Conservation (phyloP, 2,797 vertebrate species). For the Gymnodraco acuticeps region DNA sequence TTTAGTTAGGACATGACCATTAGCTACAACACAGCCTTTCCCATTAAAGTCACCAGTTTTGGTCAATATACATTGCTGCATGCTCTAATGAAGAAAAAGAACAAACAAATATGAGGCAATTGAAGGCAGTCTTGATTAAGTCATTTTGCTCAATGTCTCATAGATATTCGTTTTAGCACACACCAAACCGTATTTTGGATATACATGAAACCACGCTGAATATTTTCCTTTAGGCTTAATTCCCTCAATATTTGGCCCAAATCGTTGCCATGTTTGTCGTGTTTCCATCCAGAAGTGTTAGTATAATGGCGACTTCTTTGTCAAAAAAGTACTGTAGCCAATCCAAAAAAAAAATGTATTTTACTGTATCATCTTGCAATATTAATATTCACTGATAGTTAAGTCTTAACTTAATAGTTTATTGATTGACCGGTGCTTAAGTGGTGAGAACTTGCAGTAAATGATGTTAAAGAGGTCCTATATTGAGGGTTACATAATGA, state of each 20-base stretch:
- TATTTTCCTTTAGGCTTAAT: background rate
- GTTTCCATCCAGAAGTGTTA: background rate
- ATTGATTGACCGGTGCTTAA: constrained; percentile 21
- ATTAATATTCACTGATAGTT: constrained; percentile 5
- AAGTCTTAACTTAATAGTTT: constrained; percentile 12
- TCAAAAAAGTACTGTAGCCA: background rate
- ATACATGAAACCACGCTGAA: background rate
- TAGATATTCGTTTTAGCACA: background rate
- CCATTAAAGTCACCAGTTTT: background rate
- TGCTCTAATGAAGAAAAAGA: background rate
- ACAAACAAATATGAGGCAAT: background rate
- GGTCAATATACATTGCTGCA: background rate
- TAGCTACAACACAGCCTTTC: background rate
- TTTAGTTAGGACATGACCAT: no score
- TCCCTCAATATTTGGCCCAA: background rate
- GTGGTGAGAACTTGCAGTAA: constrained; percentile 20
- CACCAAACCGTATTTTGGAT: background rate
- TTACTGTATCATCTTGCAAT: background rate
- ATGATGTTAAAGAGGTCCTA: constrained; percentile 20
- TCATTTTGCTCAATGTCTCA: background rate
- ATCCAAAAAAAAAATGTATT: background rate
- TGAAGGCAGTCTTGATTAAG: background rate
- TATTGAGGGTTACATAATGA: constrained; percentile 49
- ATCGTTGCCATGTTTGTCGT: background rate
- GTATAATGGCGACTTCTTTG: background rate